Evolutionary conservation across 2,113 vertebrate genomes (phyloP).

Genomic region (Nothoprocta perdicaria): DNA sequence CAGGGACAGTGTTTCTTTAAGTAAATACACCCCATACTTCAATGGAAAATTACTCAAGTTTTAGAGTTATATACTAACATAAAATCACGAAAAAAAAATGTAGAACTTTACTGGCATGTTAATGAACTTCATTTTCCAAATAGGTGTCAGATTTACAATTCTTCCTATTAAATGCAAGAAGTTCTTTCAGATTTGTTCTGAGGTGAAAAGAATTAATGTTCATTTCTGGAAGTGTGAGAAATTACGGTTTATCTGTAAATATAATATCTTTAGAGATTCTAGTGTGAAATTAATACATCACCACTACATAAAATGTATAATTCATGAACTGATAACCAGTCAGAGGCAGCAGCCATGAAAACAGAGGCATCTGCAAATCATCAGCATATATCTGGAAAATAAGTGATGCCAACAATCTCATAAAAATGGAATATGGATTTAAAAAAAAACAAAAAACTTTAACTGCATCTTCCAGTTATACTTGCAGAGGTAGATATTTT

Average conservation of each 20-base stretch:
- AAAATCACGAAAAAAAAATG: not conserved
- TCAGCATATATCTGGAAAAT: slow-evolving; percentile 4
- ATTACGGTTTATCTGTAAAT: slow-evolving; percentile 43
- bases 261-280: slow-evolving; percentile 31
- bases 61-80: not conserved
- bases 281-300: slow-evolving; percentile 63
- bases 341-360: slow-evolving; percentile 28
- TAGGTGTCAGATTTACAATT: slow-evolving; percentile 8
- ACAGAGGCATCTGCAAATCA: slow-evolving; percentile 7
- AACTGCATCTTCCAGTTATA: not conserved
- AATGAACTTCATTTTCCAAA: slow-evolving; percentile 12
- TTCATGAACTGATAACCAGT: slow-evolving; percentile 29
- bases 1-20: not conserved
- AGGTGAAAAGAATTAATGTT: slow-evolving; percentile 33
- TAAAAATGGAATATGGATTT: not conserved
- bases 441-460: not conserved
- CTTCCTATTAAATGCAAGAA: slow-evolving; percentile 14
- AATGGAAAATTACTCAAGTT: not conserved
- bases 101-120: not conserved
- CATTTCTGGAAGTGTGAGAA: slow-evolving; percentile 25
- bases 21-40: not conserved
- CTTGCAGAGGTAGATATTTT: not conserved
- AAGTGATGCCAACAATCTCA: not conserved
- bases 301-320: slow-evolving; percentile 29
- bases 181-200: slow-evolving; percentile 19